Percentiles rank a stretch among this genome's conserved stretches.
phyloP scores from a whole-genome alignment of 2,888 invertebrate genomes.

The Chrysotoxum bicinctum region DNA sequence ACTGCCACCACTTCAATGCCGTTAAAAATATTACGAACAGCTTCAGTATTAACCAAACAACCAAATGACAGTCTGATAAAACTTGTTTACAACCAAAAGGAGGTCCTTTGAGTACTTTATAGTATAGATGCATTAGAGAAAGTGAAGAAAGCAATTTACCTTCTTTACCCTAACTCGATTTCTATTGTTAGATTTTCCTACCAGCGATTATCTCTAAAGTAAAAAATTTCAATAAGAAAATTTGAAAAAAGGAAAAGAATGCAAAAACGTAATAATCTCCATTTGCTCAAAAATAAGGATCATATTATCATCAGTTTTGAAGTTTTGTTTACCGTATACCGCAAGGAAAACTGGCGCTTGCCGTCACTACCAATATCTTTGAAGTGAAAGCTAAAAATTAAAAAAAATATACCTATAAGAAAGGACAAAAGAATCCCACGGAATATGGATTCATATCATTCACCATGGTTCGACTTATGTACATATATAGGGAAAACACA shows the following conservation, averaged over 20 bases:
- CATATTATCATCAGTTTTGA: slow-evolving; percentile 61
- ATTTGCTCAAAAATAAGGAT: slow-evolving; percentile 61
- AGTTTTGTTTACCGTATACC: slow-evolving; percentile 26
- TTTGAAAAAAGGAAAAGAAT: slow-evolving; percentile 26
- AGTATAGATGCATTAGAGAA: slow-evolving; percentile 55
- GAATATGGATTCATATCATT: slow-evolving; percentile 49
- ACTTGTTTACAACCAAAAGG: slow-evolving; percentile 51
- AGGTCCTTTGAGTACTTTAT: slow-evolving; percentile 57
- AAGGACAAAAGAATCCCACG: slow-evolving; percentile 58
- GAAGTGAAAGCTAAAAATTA: slow-evolving; percentile 35
- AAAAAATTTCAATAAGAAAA: slow-evolving; percentile 60
- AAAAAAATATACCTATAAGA: slow-evolving; percentile 9
- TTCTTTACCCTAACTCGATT: slow-evolving; percentile 7
- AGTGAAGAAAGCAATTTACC: slow-evolving; percentile 33
- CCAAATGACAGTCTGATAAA: slow-evolving; percentile 57
- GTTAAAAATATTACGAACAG: slow-evolving; percentile 41
- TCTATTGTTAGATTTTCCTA: slow-evolving; percentile 67
- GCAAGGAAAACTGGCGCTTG: slow-evolving; percentile 32
- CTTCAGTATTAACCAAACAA: slow-evolving; percentile 52
- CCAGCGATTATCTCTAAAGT: slow-evolving; percentile 64
- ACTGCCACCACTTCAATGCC: background rate
- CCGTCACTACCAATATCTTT: slow-evolving; percentile 38
- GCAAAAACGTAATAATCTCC: slow-evolving; percentile 52
- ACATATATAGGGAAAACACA: slow-evolving; percentile 45
- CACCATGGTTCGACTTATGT: slow-evolving; percentile 56